phyloP scores from a whole-genome alignment of 2,888 invertebrate genomes.

The Lamproptera curius region DNA sequence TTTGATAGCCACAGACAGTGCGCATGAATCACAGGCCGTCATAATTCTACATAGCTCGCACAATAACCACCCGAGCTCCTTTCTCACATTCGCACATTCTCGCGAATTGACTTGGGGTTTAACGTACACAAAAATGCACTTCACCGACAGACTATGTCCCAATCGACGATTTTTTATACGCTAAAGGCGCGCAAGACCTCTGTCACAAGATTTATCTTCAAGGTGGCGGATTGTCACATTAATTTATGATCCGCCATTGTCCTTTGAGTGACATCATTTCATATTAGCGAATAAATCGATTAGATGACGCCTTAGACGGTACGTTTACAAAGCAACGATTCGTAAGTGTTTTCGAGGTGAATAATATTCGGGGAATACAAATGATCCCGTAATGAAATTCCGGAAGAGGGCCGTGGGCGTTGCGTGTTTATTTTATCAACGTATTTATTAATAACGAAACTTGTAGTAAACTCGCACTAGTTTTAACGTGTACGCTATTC shows the following conservation, averaged over 20 bases:
- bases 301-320: slow-evolving; percentile 18
- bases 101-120: slow-evolving; percentile 63
- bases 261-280: slow-evolving; percentile 62
- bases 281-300: slow-evolving; percentile 38
- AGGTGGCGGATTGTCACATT: slow-evolving; percentile 72
- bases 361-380: slow-evolving; percentile 18
- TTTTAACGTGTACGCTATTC: too few relatives aligned
- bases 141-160: slow-evolving; percentile 58
- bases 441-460: slow-evolving; percentile 9
- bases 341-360: slow-evolving; percentile 12
- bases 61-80: slow-evolving; percentile 35
- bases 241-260: slow-evolving; percentile 74
- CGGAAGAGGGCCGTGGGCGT: slow-evolving; percentile 13
- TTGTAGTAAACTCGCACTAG: neutral
- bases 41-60: slow-evolving; percentile 26
- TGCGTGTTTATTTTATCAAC: slow-evolving; percentile 4
- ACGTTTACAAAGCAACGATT: slow-evolving; percentile 3
- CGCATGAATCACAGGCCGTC: slow-evolving; percentile 30
- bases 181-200: slow-evolving; percentile 59
- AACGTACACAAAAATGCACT: slow-evolving; percentile 74
- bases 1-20: too few relatives aligned
- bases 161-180: slow-evolving; percentile 66
- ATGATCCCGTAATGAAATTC: slow-evolving; percentile 14
- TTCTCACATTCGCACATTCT: slow-evolving; percentile 59
- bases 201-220: slow-evolving; percentile 72